A percentile compares a stretch with the other conserved stretches of the same genome.
Conservation (phyloP, 2,888 invertebrate genomes). For the Polydrusus tereticollis region DNA sequence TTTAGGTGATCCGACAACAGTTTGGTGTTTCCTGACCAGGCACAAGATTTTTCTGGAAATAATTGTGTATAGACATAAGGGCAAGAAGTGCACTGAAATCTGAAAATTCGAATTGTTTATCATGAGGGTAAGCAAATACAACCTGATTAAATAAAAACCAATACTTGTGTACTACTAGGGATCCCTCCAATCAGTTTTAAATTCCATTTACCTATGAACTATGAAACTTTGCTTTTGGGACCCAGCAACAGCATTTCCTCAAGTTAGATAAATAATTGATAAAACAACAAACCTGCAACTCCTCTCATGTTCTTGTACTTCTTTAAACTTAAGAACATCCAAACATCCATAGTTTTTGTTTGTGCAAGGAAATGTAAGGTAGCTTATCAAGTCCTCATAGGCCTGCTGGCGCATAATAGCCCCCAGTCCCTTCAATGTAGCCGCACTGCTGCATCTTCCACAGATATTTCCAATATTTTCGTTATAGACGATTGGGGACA, state of each 20-base stretch:
- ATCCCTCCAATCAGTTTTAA: no score
- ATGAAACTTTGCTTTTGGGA: background rate
- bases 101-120: background rate
- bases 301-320: conserved; percentile 50
- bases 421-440: conserved; percentile 9
- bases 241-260: no score
- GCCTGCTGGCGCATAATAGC: conserved; percentile 47
- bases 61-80: conserved; percentile 44
- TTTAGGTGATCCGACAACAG: conserved; percentile 50
- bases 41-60: conserved; percentile 46
- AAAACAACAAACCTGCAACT: conserved; percentile 41
- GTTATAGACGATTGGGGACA: conserved; percentile 48
- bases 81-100: conserved; percentile 48
- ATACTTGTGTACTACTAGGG: no score
- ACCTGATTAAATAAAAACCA: no score
- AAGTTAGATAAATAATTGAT: background rate
- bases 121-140: no score
- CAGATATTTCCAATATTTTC: conserved; percentile 46
- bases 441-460: conserved; percentile 48
- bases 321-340: conserved; percentile 45
- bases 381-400: conserved; percentile 51
- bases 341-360: conserved; percentile 52
- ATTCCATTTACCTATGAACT: background rate
- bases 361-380: conserved; percentile 52
- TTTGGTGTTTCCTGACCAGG: conserved; percentile 47